Conservation (phyloP, 2,113 vertebrate genomes). For the Spilogale gracilis region DNA sequence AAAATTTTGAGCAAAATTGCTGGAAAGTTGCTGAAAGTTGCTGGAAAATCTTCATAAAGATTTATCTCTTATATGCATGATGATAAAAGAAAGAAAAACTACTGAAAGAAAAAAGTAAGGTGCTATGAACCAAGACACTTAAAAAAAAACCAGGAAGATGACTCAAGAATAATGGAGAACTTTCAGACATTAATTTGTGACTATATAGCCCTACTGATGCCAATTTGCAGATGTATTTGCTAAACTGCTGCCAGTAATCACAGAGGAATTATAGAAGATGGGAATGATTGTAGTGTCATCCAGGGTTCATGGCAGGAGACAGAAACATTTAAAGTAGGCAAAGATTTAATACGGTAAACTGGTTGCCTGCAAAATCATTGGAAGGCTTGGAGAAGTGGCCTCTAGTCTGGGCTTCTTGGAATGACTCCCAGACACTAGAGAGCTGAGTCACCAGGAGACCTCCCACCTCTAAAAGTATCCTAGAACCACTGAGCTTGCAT, state of each 20-base stretch:
- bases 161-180: background rate
- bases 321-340: constrained; percentile 11
- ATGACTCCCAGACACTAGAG: background rate
- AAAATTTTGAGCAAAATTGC: background rate
- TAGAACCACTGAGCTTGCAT: background rate
- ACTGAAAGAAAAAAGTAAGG: background rate
- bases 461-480: background rate
- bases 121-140: background rate
- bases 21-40: background rate
- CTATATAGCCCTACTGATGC: background rate
- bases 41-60: constrained; percentile 2
- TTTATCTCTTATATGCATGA: background rate
- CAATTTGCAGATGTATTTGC: constrained; percentile 31
- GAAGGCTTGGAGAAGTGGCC: background rate
- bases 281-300: background rate
- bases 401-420: background rate
- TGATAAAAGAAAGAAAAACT: background rate
- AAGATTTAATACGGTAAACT: background rate
- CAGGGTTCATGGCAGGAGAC: background rate
- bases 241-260: constrained; percentile 30
- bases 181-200: background rate
- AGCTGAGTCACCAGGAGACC: background rate
- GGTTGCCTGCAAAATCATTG: background rate
- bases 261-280: constrained; percentile 19
- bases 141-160: background rate